Base-by-base conservation (phyloP, 1,140 invertebrate genomes). In the Pararge aegeria region DNA sequence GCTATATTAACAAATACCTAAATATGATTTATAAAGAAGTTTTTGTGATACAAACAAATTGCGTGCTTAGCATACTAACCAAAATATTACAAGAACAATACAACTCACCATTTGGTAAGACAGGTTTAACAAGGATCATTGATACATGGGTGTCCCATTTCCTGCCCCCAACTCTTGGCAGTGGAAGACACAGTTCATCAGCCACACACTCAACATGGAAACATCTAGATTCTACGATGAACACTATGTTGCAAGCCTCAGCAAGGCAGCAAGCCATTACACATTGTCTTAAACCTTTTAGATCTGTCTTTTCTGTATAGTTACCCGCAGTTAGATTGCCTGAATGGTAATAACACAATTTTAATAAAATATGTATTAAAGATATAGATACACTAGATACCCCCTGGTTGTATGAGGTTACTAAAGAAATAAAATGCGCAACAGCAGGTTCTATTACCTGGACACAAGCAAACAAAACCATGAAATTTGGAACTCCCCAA, bases 61-160 rank as follows among this genome's bases (percentile, higher is more conserved):
- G n/a, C n/a, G n/a, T n/a, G n/a, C n/a, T n/a, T n/a, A n/a, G n/a
- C n/a, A n/a, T n/a, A n/a, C n/a, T n/a, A n/a, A n/a, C n/a, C 19
- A 38, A 40, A 0, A 27, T 16, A 16, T 4, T 48, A 40, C 30
- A 54, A 24, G 16, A 7, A 34, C 19, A 21, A 51, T 20, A 49
- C 19, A 42, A 67, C 40, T 73, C 73, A 87, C 78, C 80, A 76
- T 73, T 84, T 10, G 76, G 69, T 40, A 83, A 59, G 4, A 87
- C 80, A 38, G 95, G 94, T 82, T 93, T 94, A 0, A 96, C 94
- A 46, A 96, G 79, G 12, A 96, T 93, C 94, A 97, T 95, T 51
- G 91, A 93, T 5, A 95, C 92, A 89, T 93, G 92, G 16, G 88
- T 81, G 5, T 91, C 83, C 62, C 87, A 85, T 56, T 91, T 91